Percentiles rank a stretch among this genome's conserved stretches.
phyloP scores from a whole-genome alignment of 2,888 invertebrate genomes.

The Cristatella mucedo region DNA sequence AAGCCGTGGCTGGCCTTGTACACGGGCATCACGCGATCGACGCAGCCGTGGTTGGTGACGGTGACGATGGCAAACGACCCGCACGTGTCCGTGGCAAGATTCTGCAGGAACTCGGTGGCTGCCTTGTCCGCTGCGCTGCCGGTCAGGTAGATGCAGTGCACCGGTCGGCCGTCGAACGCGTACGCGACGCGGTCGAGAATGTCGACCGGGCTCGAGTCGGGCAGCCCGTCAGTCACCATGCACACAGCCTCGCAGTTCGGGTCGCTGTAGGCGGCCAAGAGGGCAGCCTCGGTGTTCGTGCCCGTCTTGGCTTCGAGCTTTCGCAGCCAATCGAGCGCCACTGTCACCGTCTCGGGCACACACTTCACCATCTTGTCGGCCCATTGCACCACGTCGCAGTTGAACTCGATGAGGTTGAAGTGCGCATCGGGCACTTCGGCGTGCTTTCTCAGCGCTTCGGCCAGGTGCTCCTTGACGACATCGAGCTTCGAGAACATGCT shows the following conservation, averaged over 20 bases:
- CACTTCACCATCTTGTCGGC: slow-evolving; percentile 34
- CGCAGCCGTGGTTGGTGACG: slow-evolving; percentile 26
- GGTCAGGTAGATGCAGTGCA: slow-evolving; percentile 32
- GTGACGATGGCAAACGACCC: slow-evolving; percentile 32
- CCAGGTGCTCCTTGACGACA: slow-evolving; percentile 32
- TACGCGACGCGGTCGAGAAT: slow-evolving; percentile 28
- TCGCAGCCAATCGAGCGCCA: slow-evolving; percentile 31
- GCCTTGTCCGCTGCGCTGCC: slow-evolving; percentile 22
- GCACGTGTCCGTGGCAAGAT: slow-evolving; percentile 31
- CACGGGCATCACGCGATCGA: slow-evolving; percentile 30
- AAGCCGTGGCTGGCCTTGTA: slow-evolving; percentile 24
- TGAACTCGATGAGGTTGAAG: slow-evolving; percentile 36
- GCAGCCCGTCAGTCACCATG: slow-evolving; percentile 33
- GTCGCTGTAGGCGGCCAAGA: slow-evolving; percentile 29
- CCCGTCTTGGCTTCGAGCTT: slow-evolving; percentile 31
- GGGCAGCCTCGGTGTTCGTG: slow-evolving; percentile 33
- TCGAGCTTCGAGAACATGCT: slow-evolving; percentile 32
- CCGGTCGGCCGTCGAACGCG: slow-evolving; percentile 21
- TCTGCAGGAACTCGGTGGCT: slow-evolving; percentile 29
- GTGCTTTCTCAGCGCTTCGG: slow-evolving; percentile 24
- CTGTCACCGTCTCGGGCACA: slow-evolving; percentile 30
- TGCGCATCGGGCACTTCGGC: no score
- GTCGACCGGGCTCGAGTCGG: slow-evolving; percentile 30
- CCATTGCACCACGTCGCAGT: slow-evolving; percentile 34
- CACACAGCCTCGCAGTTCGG: slow-evolving; percentile 28